A percentile compares a stretch with the other conserved stretches of the same genome.
Conservation (phyloP, 92 coral and sea anemone species). For the Phymanthus crucifer region DNA sequence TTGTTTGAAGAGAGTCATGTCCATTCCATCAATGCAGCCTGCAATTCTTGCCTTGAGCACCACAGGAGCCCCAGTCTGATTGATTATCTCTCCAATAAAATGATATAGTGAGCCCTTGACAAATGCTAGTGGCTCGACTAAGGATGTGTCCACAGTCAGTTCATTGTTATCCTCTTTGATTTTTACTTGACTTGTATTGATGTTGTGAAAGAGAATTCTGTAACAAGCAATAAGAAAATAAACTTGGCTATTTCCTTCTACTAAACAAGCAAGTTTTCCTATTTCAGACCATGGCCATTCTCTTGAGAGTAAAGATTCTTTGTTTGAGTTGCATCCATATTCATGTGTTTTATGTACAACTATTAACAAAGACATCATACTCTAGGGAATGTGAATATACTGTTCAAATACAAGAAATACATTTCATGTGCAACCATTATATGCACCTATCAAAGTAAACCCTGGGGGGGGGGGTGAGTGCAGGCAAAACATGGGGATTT, state of each 20-base stretch:
- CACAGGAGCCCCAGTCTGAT: constrained; percentile 18
- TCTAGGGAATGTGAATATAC: too few species aligned
- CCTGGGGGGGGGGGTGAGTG: too few species aligned
- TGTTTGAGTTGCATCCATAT: too few species aligned
- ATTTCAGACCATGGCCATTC: too few species aligned
- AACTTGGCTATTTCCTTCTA: too few species aligned
- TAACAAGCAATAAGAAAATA: background rate
- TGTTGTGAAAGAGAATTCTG: constrained; percentile 67
- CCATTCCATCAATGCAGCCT: constrained; percentile 73
- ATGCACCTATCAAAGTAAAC: too few species aligned
- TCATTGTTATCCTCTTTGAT: constrained; percentile 62
- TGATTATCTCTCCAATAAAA: constrained; percentile 68
- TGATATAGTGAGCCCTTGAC: constrained; percentile 72
- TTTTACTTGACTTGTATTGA: constrained; percentile 55
- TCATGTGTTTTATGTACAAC: too few species aligned
- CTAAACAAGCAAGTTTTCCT: too few species aligned
- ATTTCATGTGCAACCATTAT: too few species aligned
- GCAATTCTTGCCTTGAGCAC: constrained; percentile 69
- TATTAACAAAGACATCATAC: background rate
- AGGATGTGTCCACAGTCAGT: constrained; percentile 53
- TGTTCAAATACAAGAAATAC: too few species aligned
- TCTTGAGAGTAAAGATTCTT: too few species aligned
- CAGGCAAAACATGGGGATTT: too few species aligned
- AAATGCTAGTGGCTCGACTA: constrained; percentile 84
- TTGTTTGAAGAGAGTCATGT: constrained; percentile 68